Evolutionary conservation across 1,140 invertebrate genomes (phyloP).

Genomic region (Anastrepha ludens): DNA sequence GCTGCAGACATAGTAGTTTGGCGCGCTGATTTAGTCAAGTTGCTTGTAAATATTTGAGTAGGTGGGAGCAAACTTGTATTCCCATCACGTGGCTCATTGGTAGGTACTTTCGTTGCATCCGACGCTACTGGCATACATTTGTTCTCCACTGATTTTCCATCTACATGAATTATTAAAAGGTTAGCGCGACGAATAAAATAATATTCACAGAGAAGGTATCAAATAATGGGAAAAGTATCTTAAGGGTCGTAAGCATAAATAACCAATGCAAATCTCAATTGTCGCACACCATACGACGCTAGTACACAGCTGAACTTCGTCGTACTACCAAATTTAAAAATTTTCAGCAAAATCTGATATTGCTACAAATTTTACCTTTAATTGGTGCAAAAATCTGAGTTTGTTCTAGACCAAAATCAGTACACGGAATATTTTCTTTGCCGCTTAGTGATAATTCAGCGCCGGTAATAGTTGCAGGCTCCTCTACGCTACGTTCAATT

Average conservation of each 20-base stretch:
- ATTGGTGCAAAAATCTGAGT: constrained; percentile 31
- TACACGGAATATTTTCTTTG: constrained; percentile 51
- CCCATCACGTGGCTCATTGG: neutral
- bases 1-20: neutral
- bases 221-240: too few relatives aligned
- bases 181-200: too few relatives aligned
- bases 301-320: too few relatives aligned
- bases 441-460: constrained; percentile 52
- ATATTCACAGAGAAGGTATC: too few relatives aligned
- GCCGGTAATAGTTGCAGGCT: neutral
- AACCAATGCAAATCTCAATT: too few relatives aligned
- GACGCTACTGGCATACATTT: neutral
- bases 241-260: too few relatives aligned
- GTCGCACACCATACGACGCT: too few relatives aligned
- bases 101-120: neutral
- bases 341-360: neutral
- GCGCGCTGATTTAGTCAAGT: neutral
- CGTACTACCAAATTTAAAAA: too few relatives aligned
- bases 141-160: neutral
- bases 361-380: constrained; percentile 2
- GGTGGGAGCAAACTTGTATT: constrained; percentile 24
- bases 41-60: constrained; percentile 53
- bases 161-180: neutral
- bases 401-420: constrained; percentile 12
- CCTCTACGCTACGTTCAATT: neutral